Evolutionary conservation across 1,140 invertebrate species (phyloP).

Genomic region (Ditylenchus dipsaci): DNA sequence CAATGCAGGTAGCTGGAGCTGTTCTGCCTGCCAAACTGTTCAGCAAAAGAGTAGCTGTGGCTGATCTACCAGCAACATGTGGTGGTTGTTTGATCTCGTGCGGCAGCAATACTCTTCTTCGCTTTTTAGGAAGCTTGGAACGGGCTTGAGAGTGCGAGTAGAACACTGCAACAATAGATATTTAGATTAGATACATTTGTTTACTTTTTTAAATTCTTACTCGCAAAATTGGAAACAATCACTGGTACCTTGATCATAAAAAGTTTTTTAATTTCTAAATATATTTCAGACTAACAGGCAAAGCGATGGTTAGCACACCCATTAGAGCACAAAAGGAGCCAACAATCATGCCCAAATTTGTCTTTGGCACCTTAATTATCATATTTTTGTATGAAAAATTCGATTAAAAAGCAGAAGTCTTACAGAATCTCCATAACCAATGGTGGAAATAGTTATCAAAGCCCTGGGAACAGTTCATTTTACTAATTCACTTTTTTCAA

Average conservation of each 20-base stretch:
- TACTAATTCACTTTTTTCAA: conserved; percentile 66
- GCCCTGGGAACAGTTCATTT: no score
- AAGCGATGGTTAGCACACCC: conserved; percentile 74
- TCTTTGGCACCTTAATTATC: conserved; percentile 60
- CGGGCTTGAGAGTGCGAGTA: conserved; percentile 85
- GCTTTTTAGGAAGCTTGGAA: conserved; percentile 52
- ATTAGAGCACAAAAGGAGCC: conserved; percentile 80
- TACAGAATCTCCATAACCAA: conserved; percentile 74
- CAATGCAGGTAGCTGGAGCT: not conserved
- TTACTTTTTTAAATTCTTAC: not conserved
- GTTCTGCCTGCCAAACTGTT: not conserved
- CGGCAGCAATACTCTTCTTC: conserved; percentile 43
- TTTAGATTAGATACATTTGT: conserved; percentile 64
- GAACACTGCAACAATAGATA: conserved; percentile 65
- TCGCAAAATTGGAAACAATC: conserved; percentile 99
- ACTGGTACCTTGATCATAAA: conserved; percentile 69
- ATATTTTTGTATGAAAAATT: conserved; percentile 14
- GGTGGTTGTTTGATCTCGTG: conserved; percentile 32
- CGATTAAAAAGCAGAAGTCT: not conserved
- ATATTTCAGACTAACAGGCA: not conserved
- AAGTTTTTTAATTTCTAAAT: not conserved
- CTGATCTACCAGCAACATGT: not conserved
- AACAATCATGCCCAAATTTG: conserved; percentile 70
- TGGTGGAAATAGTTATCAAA: conserved; percentile 63
- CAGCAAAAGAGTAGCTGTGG: not conserved